Conservation (phyloP, 2,113 vertebrate species). For the Pyrgilauda ruficollis region DNA sequence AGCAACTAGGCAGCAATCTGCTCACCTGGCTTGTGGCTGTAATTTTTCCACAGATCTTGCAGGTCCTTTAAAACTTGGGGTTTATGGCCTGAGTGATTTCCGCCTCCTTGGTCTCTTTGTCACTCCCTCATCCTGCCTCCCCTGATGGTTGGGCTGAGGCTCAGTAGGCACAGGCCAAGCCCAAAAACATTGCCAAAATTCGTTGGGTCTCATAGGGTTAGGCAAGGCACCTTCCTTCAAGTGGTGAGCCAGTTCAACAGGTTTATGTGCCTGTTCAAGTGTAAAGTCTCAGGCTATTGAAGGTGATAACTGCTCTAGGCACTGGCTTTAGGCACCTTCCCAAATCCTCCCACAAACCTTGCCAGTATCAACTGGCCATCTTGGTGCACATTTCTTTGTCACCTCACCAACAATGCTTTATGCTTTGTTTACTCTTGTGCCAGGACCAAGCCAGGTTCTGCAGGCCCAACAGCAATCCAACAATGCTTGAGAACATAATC, state of each 20-base stretch:
- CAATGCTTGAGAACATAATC: not conserved
- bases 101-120: not conserved
- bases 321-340: not conserved
- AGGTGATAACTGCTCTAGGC: not conserved
- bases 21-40: not conserved
- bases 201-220: fast-evolving
- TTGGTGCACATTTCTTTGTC: not conserved
- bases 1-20: not conserved
- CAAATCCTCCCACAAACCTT: not conserved
- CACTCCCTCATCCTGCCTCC: not conserved
- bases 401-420: not conserved
- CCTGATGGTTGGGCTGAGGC: not conserved
- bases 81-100: not conserved
- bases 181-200: not conserved
- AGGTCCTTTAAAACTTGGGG: not conserved
- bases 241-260: not conserved
- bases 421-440: not conserved
- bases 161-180: not conserved
- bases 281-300: fast-evolving
- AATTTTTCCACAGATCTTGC: not conserved
- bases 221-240: not conserved
- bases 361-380: fast-evolving
- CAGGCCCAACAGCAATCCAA: not conserved
- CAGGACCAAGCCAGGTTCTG: not conserved
- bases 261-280: not conserved